A percentile compares a stretch with the other conserved stretches of the same genome.
These are phyloP conservation scores for Trochalopteron elliotii DNA, from an alignment of 2,113 vertebrate species.

Conservation along the genomic window DNA sequence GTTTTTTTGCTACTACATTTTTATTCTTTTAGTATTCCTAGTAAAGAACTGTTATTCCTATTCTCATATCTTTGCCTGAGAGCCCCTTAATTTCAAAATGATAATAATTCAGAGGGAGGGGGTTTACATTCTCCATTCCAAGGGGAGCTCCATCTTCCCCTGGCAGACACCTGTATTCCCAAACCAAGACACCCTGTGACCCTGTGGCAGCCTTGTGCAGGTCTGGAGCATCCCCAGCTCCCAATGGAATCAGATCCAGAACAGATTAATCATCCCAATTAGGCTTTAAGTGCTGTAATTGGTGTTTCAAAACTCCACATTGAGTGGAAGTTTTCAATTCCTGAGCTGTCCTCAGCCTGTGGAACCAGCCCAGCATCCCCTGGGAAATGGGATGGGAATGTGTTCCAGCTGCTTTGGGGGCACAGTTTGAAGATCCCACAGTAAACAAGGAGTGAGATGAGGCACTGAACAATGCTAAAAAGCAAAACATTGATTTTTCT, in stretches of 20 bases:
- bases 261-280: neutral
- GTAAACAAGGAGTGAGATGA: neutral
- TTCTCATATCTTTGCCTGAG: too few species aligned
- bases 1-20: too few species aligned
- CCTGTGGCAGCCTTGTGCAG: neutral
- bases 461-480: neutral
- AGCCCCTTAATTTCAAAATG: too few species aligned
- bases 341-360: neutral
- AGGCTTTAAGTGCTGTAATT: neutral
- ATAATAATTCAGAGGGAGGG: too few species aligned
- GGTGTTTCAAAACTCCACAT: neutral
- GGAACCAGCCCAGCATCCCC: neutral
- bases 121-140: too few species aligned
- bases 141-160: too few species aligned
- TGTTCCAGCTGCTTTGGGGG: neutral
- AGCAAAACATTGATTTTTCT: conserved; percentile 14
- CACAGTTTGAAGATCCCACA: neutral
- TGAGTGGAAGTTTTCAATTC: neutral
- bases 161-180: too few species aligned
- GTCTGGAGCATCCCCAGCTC: neutral
- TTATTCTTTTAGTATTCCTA: too few species aligned
- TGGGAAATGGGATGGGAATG: neutral
- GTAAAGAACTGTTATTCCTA: too few species aligned
- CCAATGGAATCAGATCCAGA: neutral
- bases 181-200: too few species aligned